A percentile compares a stretch with the other conserved stretches of the same genome.
Evolutionary conservation across 2,888 invertebrate genomes (phyloP).

Genomic region (Notodonta dromedarius): DNA sequence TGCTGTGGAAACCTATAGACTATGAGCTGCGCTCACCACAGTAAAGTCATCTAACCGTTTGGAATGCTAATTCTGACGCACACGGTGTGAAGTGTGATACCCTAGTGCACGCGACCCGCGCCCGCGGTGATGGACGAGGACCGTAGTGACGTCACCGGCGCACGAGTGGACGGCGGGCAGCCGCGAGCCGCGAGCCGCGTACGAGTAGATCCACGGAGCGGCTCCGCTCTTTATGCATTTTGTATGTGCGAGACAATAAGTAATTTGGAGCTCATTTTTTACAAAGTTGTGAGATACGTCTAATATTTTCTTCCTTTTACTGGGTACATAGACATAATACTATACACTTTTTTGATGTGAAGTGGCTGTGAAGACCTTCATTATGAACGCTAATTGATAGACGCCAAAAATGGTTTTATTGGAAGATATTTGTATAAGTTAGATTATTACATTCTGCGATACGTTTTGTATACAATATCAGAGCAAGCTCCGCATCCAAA

Average conservation of each 20-base stretch:
- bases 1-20: conserved; percentile 75
- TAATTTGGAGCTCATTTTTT: conserved; percentile 63
- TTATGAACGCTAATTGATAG: conserved; percentile 56
- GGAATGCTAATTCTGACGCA: conserved; percentile 74
- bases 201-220: conserved; percentile 45
- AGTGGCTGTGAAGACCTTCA: conserved; percentile 80
- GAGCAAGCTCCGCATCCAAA: conserved; percentile 56
- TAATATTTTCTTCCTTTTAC: conserved; percentile 49
- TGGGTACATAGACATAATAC: conserved; percentile 50
- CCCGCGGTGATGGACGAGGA: conserved; percentile 40
- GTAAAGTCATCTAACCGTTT: conserved; percentile 69
- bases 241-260: conserved; percentile 82
- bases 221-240: conserved; percentile 57
- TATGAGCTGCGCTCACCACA: conserved; percentile 79
- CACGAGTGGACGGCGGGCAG: conserved; percentile 25
- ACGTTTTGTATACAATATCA: conserved; percentile 56
- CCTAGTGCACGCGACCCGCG: conserved; percentile 48
- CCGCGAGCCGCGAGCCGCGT: conserved; percentile 35
- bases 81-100: conserved; percentile 73
- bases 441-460: conserved; percentile 61
- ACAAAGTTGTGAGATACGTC: conserved; percentile 44
- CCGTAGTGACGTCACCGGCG: conserved; percentile 12
- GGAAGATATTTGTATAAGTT: conserved; percentile 65
- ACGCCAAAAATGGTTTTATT: conserved; percentile 72
- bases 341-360: conserved; percentile 59